Evolutionary conservation across 2,113 vertebrate genomes (phyloP).

Genomic region (Pan troglodytes): DNA sequence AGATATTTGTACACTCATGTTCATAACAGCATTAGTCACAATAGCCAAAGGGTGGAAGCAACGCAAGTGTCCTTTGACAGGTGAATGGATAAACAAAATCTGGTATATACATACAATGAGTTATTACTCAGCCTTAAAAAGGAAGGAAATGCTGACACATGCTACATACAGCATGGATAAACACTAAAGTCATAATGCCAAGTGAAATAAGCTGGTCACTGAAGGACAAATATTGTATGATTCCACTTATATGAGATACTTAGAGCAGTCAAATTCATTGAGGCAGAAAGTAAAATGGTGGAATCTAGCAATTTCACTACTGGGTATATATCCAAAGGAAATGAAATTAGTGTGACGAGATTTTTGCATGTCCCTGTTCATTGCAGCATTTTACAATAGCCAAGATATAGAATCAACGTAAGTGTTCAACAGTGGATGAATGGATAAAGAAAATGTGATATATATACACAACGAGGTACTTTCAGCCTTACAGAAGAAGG

Average conservation of each 20-base stretch:
- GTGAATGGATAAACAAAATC: neutral
- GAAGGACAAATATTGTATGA: neutral
- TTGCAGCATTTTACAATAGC: neutral
- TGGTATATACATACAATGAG: neutral
- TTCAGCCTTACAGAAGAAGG: neutral
- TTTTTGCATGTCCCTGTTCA: neutral
- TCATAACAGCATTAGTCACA: neutral
- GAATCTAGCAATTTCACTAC: neutral
- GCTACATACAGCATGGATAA: neutral
- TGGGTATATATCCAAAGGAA: neutral
- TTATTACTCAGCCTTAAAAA: neutral
- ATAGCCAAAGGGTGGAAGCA: neutral
- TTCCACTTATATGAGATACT: neutral
- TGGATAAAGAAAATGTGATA: neutral
- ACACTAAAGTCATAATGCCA: neutral
- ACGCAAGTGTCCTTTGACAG: neutral
- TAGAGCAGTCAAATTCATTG: neutral
- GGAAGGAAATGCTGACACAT: neutral
- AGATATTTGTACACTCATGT: too few species aligned
- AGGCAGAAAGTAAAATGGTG: neutral
- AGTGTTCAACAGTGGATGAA: neutral
- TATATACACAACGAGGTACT: neutral
- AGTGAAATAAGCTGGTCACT: neutral
- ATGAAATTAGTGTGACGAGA: neutral
- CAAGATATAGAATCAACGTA: neutral